Conservation (phyloP, 37 sponge, comb jelly and placozoan species). For the Axinella damicornis region DNA sequence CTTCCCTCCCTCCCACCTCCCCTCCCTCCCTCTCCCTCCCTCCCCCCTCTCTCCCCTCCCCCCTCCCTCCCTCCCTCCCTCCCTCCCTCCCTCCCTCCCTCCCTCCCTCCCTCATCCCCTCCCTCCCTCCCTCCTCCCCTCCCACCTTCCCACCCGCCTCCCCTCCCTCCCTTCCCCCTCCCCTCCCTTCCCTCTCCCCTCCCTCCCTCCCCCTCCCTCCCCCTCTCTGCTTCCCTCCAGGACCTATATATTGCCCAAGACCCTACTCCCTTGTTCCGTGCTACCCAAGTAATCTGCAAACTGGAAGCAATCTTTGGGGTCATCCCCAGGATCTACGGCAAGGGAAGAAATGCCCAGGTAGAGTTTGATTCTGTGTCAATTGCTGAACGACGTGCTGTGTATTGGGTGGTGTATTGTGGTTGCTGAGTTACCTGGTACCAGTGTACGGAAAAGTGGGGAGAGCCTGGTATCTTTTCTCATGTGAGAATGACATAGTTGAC, state of each 20-base stretch:
- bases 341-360: constrained; percentile 85
- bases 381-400: no score
- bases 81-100: no score
- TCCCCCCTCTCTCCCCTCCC: background rate
- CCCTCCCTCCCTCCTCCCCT: background rate
- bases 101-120: no score
- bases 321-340: constrained; percentile 89
- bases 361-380: background rate
- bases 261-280: constrained; percentile 64
- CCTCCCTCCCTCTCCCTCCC: background rate
- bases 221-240: constrained; percentile 28
- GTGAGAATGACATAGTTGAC: no score
- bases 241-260: constrained; percentile 68
- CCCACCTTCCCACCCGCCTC: background rate
- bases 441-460: no score
- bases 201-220: background rate
- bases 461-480: no score
- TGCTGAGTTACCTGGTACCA: no score
- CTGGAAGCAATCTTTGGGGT: constrained; percentile 91
- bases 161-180: no score
- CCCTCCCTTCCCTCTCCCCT: background rate
- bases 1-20: background rate
- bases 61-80: no score
- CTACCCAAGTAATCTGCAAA: constrained; percentile 81
- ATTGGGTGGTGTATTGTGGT: no score